Conservation (phyloP, 2,888 invertebrate genomes). For the Hirtodrosophila cameraria region DNA sequence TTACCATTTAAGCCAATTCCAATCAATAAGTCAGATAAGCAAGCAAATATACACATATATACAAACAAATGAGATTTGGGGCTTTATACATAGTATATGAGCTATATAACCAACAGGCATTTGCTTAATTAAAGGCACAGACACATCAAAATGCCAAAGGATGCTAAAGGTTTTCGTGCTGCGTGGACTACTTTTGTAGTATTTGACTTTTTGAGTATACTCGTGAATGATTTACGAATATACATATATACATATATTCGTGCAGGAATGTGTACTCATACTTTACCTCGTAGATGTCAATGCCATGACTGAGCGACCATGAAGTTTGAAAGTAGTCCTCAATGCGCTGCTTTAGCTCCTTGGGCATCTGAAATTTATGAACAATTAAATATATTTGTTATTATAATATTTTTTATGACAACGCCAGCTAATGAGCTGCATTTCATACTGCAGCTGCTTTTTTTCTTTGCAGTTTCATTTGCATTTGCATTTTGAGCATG, state of each 20-base stretch:
- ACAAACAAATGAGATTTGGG: constrained; percentile 8
- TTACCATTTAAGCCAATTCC: constrained; percentile 62
- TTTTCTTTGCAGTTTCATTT: constrained; percentile 36
- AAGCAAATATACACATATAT: constrained; percentile 8
- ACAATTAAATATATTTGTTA: constrained; percentile 29
- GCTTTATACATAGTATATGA: constrained; percentile 12
- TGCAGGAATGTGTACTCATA: neutral
- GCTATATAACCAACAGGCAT: constrained; percentile 57
- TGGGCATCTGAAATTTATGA: constrained; percentile 88
- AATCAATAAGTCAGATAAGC: constrained; percentile 73
- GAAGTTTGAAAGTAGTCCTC: constrained; percentile 99
- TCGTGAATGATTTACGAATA: constrained; percentile 31
- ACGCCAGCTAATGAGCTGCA: constrained; percentile 7
- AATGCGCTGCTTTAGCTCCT: constrained; percentile 97
- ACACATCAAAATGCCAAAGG: constrained; percentile 50
- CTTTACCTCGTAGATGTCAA: constrained; percentile 96
- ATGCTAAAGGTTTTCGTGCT: constrained; percentile 42
- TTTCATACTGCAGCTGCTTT: too few species aligned
- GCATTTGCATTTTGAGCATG: constrained; percentile 43
- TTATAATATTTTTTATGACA: neutral
- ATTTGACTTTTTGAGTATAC: neutral
- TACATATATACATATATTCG: constrained; percentile 1
- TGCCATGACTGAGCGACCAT: constrained; percentile 99
- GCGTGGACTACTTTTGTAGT: constrained; percentile 58
- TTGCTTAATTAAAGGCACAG: constrained; percentile 75